Evolutionary conservation across 2,113 vertebrate genomes (phyloP).

Genomic region (Oreochromis aureus): DNA sequence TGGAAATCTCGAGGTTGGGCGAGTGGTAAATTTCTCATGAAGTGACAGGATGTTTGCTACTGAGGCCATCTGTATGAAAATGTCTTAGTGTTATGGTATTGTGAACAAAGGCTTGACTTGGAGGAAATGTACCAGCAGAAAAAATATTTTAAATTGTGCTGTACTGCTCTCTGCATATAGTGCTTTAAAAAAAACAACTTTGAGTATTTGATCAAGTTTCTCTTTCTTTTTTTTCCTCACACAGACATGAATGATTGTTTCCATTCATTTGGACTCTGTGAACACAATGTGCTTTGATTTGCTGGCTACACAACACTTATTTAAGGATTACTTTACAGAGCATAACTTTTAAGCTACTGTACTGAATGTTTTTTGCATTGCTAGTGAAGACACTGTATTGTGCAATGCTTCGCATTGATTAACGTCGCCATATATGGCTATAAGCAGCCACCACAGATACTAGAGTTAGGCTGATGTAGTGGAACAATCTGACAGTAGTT

Average conservation of each 20-base stretch:
- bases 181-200: conserved; percentile 8
- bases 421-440: conserved; percentile 25
- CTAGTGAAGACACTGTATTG: conserved; percentile 57
- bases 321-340: conserved; percentile 24
- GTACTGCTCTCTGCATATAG: conserved; percentile 24
- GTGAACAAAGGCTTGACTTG: conserved; percentile 16
- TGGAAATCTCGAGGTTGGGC: not conserved
- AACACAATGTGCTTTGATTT: conserved; percentile 38
- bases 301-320: not conserved
- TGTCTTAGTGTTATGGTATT: conserved; percentile 12
- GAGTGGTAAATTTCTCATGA: not conserved
- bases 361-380: conserved; percentile 61
- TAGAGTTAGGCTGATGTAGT: conserved; percentile 51
- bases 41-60: not conserved
- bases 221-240: not conserved
- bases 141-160: not conserved
- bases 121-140: conserved; percentile 36
- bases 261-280: conserved; percentile 37
- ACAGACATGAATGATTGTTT: conserved; percentile 49
- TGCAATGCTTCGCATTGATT: conserved; percentile 38
- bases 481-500: conserved; percentile 41
- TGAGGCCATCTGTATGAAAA: conserved; percentile 14
- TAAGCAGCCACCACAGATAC: not conserved
- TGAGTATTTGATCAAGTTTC: not conserved
- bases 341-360: conserved; percentile 38